Evolutionary conservation across 2,113 vertebrate species (phyloP).

Genomic region (Struthio camelus): DNA sequence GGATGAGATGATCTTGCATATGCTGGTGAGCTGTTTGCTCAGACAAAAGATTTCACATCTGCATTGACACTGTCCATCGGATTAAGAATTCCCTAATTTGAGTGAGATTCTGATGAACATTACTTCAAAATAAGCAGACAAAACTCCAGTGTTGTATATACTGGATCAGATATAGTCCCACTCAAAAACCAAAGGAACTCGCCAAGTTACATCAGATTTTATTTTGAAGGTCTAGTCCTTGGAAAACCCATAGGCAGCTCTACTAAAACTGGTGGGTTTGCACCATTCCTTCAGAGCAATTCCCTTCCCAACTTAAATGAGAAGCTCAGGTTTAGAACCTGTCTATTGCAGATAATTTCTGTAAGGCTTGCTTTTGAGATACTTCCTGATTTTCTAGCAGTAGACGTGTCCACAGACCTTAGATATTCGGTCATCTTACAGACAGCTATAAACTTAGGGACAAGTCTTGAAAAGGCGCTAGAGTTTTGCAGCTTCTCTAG

Average conservation of each 20-base stretch:
- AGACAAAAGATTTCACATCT: accelerated
- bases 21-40: not conserved
- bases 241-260: not conserved
- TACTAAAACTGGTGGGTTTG: not conserved
- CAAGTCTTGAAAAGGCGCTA: not conserved
- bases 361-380: not conserved
- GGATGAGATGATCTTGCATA: not conserved
- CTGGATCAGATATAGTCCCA: not conserved
- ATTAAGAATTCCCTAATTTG: not conserved
- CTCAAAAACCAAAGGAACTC: not conserved
- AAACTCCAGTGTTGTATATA: not conserved
- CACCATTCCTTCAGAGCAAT: not conserved
- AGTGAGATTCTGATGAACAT: accelerated
- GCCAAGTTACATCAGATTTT: not conserved
- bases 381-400: not conserved
- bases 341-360: not conserved
- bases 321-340: not conserved
- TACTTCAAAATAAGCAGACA: not conserved
- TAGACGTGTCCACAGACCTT: not conserved
- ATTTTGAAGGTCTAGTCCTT: not conserved
- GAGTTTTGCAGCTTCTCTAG: not conserved
- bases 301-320: not conserved
- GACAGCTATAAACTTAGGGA: not conserved
- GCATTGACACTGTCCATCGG: not conserved
- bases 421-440: not conserved